Evolutionary conservation across 2,888 invertebrate species (phyloP).

Genomic region (Cerastoderma edule): DNA sequence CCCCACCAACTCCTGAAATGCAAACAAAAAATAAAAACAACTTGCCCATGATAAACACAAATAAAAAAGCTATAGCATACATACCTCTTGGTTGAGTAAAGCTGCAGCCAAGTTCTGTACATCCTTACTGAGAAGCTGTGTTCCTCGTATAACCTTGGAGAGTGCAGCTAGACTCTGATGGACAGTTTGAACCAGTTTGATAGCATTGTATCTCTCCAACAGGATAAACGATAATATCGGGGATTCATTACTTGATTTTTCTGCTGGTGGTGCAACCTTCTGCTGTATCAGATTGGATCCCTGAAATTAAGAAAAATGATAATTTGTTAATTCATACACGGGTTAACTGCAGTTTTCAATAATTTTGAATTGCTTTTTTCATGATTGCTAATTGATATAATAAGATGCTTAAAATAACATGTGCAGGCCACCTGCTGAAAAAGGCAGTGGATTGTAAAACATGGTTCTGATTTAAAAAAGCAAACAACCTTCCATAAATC

Average conservation of each 20-base stretch:
- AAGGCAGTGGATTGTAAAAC: too few relatives aligned
- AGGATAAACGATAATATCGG: slow-evolving; percentile 87
- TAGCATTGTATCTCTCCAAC: slow-evolving; percentile 87
- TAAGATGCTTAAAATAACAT: too few relatives aligned
- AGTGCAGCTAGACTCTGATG: slow-evolving; percentile 87
- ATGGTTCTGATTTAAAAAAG: too few relatives aligned
- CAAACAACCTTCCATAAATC: too few relatives aligned
- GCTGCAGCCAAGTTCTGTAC: slow-evolving; percentile 85
- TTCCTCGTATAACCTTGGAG: slow-evolving; percentile 87
- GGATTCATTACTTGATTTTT: slow-evolving; percentile 79
- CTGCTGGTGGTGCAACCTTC: slow-evolving; percentile 79
- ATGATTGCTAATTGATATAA: too few relatives aligned
- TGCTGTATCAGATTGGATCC: slow-evolving; percentile 81
- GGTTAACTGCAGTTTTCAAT: not conserved
- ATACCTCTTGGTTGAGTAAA: slow-evolving; percentile 86
- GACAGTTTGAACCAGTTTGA: slow-evolving; percentile 87
- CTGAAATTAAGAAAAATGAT: slow-evolving; percentile 63
- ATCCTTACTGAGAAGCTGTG: slow-evolving; percentile 85
- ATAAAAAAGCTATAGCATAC: too few relatives aligned
- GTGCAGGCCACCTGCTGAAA: too few relatives aligned
- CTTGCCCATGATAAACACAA: too few relatives aligned
- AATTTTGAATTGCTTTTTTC: not conserved
- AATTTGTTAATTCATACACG: too few relatives aligned
- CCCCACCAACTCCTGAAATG: too few relatives aligned
- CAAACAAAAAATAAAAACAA: too few relatives aligned